Evolutionary conservation across 1,140 invertebrate genomes (phyloP).

Genomic region (Drosophila virilis): DNA sequence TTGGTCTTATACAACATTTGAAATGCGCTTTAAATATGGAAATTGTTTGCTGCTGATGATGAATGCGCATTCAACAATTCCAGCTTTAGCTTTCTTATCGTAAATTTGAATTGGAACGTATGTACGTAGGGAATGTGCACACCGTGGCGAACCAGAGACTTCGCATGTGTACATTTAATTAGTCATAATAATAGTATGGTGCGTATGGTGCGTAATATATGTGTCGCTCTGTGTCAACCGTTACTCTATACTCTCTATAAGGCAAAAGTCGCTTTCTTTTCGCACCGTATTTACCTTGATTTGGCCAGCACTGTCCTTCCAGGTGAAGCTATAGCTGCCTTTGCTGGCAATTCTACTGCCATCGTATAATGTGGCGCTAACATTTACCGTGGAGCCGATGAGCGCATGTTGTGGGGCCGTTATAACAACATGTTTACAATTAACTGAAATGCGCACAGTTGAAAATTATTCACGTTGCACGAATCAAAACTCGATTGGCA

Average conservation of each 20-base stretch:
- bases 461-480: slow-evolving; percentile 7
- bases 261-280: too few species aligned
- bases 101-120: not conserved
- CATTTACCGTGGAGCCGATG: slow-evolving; percentile 60
- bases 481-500: slow-evolving; percentile 32
- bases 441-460: slow-evolving; percentile 32
- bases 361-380: slow-evolving; percentile 67
- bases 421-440: slow-evolving; percentile 61
- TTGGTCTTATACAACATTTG: not conserved
- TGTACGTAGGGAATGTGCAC: not conserved
- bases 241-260: slow-evolving; percentile 8
- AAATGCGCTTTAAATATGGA: slow-evolving; percentile 11
- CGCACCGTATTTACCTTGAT: slow-evolving; percentile 47
- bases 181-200: slow-evolving; percentile 30
- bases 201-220: not conserved
- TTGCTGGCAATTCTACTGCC: slow-evolving; percentile 48
- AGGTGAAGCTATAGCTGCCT: slow-evolving; percentile 57
- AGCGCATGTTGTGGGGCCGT: slow-evolving; percentile 54
- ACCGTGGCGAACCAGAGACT: not conserved
- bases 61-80: not conserved
- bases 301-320: slow-evolving; percentile 52
- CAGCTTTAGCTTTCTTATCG: not conserved
- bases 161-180: slow-evolving; percentile 17
- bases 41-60: not conserved
- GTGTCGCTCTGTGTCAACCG: not conserved